phyloP scores from a whole-genome alignment of 2,113 vertebrate species.

The Plecotus auritus region DNA sequence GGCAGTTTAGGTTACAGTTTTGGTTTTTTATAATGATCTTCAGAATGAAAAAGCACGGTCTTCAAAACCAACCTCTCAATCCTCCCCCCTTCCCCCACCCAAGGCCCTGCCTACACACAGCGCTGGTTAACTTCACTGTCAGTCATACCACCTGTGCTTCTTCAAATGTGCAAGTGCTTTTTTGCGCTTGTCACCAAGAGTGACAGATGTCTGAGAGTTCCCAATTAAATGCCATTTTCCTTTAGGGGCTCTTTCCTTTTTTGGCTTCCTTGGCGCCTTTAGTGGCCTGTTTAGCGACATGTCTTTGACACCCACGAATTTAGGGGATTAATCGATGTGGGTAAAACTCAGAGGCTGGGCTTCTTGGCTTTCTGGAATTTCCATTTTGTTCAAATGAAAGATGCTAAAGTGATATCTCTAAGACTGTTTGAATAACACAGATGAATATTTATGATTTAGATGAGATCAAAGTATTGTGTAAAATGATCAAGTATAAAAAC shows the following conservation, averaged over 20 bases:
- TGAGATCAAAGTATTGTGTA: not conserved
- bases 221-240: slow-evolving; percentile 46
- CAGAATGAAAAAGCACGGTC: not conserved
- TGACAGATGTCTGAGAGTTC: slow-evolving; percentile 42
- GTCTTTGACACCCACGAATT: slow-evolving; percentile 2
- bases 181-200: slow-evolving; percentile 31
- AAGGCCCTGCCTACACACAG: not conserved
- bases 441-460: not conserved
- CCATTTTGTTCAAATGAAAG: not conserved
- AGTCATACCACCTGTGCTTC: not conserved
- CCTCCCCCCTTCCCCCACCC: not conserved
- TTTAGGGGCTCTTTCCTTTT: not conserved
- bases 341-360: not conserved
- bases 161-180: not conserved
- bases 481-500: not conserved
- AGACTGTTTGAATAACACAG: not conserved
- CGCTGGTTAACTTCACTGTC: not conserved
- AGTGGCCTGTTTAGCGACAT: not conserved
- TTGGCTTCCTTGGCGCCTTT: not conserved
- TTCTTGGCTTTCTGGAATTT: not conserved
- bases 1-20: not conserved
- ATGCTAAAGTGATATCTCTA: not conserved
- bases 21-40: not conserved
- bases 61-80: not conserved
- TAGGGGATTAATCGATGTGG: not conserved